Percentiles rank a stretch among this genome's conserved stretches.
Evolutionary conservation across 2,888 invertebrate genomes (phyloP).

Genomic region (Polydrusus cervinus): DNA sequence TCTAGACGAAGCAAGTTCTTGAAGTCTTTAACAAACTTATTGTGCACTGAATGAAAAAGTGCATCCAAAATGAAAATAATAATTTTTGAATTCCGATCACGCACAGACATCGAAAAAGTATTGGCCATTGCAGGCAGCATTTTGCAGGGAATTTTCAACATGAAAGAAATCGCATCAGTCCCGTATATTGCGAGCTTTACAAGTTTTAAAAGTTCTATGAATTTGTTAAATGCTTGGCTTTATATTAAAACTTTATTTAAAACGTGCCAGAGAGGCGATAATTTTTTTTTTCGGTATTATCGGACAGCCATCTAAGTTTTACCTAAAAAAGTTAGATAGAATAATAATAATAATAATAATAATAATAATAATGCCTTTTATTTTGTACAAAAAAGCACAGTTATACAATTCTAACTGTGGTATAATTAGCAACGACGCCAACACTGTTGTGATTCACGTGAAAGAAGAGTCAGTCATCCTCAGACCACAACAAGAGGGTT

Average conservation of each 20-base stretch:
- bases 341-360: too few species aligned
- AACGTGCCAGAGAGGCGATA: not conserved
- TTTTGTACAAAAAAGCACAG: too few species aligned
- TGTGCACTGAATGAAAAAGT: not conserved
- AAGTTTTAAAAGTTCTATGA: not conserved
- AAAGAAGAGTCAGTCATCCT: too few species aligned
- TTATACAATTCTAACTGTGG: too few species aligned
- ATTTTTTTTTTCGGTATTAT: not conserved
- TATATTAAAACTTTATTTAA: not conserved
- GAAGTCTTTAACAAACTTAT: not conserved
- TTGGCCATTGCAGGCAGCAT: not conserved
- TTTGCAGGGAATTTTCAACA: not conserved
- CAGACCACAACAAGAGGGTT: too few species aligned
- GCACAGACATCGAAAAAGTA: not conserved
- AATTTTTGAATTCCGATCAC: not conserved
- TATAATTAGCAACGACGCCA: too few species aligned
- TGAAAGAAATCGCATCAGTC: not conserved
- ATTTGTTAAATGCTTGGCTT: not conserved
- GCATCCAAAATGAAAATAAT: slow-evolving; percentile 6
- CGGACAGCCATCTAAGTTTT: too few species aligned
- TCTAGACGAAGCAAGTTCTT: too few species aligned
- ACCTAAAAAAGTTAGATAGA: too few species aligned
- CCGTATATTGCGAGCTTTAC: not conserved
- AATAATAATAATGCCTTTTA: too few species aligned
- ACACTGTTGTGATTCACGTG: too few species aligned